phyloP scores from a whole-genome alignment of 2,113 vertebrate species.

The Stictonetta naevosa region DNA sequence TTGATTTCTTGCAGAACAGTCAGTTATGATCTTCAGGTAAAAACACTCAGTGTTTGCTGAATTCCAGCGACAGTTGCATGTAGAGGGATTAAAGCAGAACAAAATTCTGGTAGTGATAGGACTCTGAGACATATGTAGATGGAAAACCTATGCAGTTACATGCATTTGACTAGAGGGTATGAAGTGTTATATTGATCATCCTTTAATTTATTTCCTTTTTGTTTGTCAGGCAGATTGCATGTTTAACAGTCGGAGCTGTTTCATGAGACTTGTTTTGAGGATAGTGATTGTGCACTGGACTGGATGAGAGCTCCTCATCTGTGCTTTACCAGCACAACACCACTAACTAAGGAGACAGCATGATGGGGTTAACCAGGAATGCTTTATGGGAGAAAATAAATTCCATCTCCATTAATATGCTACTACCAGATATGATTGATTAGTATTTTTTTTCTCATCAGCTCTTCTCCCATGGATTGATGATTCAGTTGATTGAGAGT shows the following conservation, averaged over 20 bases:
- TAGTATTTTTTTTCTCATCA: conserved; percentile 49
- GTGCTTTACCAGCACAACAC: background rate
- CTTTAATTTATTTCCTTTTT: background rate
- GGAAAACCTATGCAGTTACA: background rate
- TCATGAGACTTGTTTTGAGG: background rate
- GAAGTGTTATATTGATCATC: fast-evolving
- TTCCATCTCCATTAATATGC: conserved; percentile 21
- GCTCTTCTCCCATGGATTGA: conserved; percentile 39
- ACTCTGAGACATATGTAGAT: background rate
- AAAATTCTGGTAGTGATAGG: background rate
- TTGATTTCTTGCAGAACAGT: background rate
- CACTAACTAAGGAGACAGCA: background rate
- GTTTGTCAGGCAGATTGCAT: background rate
- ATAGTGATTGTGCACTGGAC: background rate
- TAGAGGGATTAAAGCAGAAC: background rate
- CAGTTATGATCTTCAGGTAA: background rate
- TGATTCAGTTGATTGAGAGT: conserved; percentile 49
- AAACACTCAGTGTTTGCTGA: background rate
- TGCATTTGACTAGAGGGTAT: background rate
- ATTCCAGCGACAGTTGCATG: background rate
- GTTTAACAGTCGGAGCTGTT: conserved; percentile 4
- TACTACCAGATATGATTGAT: conserved; percentile 24
- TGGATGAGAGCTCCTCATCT: background rate
- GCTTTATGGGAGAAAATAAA: conserved; percentile 31
- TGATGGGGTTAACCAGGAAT: background rate